Conservation (phyloP, 2,113 vertebrate species). For the Dromas ardeola region DNA sequence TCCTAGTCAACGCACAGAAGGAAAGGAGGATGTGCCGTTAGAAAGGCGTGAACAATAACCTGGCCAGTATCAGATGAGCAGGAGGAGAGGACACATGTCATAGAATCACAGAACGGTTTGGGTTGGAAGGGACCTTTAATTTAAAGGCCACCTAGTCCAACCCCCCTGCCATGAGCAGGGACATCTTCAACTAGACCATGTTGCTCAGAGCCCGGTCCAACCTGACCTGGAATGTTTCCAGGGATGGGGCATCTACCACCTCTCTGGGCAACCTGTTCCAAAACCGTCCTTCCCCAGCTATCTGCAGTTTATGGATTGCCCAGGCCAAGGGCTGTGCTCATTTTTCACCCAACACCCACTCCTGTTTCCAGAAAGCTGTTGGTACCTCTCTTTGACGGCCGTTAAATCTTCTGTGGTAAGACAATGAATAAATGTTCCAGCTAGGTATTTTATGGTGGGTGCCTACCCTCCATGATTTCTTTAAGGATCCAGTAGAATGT, state of each 20-base stretch:
- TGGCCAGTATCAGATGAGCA: neutral
- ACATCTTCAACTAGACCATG: neutral
- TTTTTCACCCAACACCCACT: neutral
- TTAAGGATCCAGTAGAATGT: neutral
- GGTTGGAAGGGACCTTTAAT: neutral
- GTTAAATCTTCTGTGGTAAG: neutral
- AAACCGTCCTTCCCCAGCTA: neutral
- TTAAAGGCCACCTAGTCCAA: neutral
- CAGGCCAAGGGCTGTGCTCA: neutral
- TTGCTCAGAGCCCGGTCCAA: neutral
- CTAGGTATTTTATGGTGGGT: fast-evolving
- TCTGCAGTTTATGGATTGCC: neutral
- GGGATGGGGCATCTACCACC: neutral
- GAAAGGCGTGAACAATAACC: neutral
- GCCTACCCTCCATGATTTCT: neutral
- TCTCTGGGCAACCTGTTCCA: too few species aligned
- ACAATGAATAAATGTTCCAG: neutral
- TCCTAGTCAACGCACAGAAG: fast-evolving
- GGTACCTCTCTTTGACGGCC: neutral
- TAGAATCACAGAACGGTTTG: neutral
- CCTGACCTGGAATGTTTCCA: neutral
- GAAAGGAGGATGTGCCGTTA: neutral
- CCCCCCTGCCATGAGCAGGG: fast-evolving
- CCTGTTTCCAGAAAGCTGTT: neutral
- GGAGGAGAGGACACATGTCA: neutral